A percentile compares a stretch with the other conserved stretches of the same genome.
These are phyloP conservation scores for Phyllotreta striolata DNA, from an alignment of 2,888 invertebrate genomes.

Conservation along the genomic window DNA sequence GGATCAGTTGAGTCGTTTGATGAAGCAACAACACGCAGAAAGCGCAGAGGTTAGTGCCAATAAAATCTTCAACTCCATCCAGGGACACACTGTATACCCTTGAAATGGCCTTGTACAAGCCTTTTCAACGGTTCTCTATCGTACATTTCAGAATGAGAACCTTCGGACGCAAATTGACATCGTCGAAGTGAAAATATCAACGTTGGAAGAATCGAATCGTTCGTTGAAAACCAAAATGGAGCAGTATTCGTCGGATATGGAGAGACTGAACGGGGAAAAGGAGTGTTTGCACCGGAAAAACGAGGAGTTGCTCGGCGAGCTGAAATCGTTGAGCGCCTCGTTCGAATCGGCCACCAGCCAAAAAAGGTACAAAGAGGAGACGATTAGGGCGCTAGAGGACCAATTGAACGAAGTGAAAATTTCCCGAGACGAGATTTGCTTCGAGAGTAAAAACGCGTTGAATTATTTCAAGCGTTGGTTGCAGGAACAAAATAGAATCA, in stretches of 20 bases:
- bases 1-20: constrained; percentile 50
- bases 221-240: constrained; percentile 52
- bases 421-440: constrained; percentile 55
- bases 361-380: constrained; percentile 50
- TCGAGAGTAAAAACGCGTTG: constrained; percentile 57
- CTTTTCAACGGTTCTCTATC: background rate
- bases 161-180: constrained; percentile 50
- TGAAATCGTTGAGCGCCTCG: constrained; percentile 50
- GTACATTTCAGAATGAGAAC: constrained; percentile 53
- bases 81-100: too few relatives aligned
- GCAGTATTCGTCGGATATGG: constrained; percentile 49
- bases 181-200: constrained; percentile 45
- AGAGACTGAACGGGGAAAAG: constrained; percentile 50
- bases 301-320: constrained; percentile 50
- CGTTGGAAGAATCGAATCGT: constrained; percentile 50
- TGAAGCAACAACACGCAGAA: constrained; percentile 49
- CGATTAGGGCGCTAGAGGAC: constrained; percentile 52
- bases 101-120: too few relatives aligned
- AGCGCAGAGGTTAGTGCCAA: constrained; percentile 52
- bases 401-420: constrained; percentile 53
- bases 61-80: too few relatives aligned
- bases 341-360: constrained; percentile 46
- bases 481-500: constrained; percentile 57
- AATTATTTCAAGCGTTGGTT: constrained; percentile 58
- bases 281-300: constrained; percentile 51